Evolutionary conservation across 2,797 vertebrate species (phyloP).

Genomic region (Hipposideros larvatus): DNA sequence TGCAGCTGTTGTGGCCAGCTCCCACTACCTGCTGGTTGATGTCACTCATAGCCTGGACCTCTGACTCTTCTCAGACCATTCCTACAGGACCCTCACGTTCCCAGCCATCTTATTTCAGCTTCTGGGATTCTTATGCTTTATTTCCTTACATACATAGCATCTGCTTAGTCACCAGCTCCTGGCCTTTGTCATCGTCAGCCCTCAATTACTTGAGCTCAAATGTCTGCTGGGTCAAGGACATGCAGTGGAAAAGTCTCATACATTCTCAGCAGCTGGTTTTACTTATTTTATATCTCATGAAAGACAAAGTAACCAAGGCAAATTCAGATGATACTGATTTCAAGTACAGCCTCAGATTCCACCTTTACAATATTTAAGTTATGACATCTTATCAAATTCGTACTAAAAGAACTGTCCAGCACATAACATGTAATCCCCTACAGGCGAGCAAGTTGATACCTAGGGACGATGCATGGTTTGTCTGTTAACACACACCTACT

Average conservation of each 20-base stretch:
- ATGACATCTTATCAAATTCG: neutral
- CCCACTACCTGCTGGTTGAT: neutral
- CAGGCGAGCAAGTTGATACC: neutral
- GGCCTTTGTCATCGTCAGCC: neutral
- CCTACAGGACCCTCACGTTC: neutral
- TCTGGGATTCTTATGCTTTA: too few species aligned
- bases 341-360: neutral
- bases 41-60: neutral
- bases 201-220: neutral
- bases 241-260: neutral
- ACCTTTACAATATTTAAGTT: neutral
- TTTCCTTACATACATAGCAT: neutral
- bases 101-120: neutral
- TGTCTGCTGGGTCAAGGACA: neutral
- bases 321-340: neutral
- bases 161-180: neutral
- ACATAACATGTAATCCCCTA: too few species aligned
- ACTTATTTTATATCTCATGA: neutral
- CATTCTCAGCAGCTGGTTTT: neutral
- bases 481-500: neutral
- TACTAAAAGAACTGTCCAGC: neutral
- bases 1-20: neutral
- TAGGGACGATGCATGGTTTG: neutral
- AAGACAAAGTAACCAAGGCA: neutral
- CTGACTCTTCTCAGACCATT: neutral